phyloP scores from a whole-genome alignment of 2,888 invertebrate species.

The Pinctada fucata region DNA sequence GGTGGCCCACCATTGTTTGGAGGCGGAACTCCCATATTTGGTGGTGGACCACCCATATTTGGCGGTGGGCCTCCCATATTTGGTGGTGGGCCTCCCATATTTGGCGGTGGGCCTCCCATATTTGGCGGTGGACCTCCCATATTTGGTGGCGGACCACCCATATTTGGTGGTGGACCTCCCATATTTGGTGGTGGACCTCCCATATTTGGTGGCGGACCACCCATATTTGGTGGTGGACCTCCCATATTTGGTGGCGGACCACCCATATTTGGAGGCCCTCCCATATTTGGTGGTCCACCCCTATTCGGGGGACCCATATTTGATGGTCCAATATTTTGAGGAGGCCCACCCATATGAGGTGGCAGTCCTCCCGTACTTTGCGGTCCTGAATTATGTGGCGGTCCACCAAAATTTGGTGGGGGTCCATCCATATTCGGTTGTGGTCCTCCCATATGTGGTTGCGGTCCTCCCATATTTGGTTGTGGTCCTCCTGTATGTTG shows the following conservation, averaged over 20 bases:
- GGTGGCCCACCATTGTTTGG: not conserved
- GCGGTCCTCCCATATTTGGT: not conserved
- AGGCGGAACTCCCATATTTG: not conserved
- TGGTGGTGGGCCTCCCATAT: not conserved
- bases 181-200: not conserved
- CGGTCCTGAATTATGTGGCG: not conserved
- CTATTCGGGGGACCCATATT: not conserved
- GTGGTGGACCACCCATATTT: not conserved
- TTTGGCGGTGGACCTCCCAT: not conserved
- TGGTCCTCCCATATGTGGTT: not conserved
- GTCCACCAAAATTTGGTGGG: not conserved
- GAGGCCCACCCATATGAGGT: not conserved
- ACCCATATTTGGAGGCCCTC: slow-evolving; percentile 2
- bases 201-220: not conserved
- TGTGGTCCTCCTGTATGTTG: not conserved
- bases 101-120: not conserved
- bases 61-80: not conserved
- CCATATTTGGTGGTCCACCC: not conserved
- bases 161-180: not conserved
- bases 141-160: not conserved
- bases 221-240: slow-evolving; percentile 1
- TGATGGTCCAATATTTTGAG: not conserved
- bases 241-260: not conserved
- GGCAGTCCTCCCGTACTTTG: not conserved
- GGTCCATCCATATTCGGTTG: not conserved